Percentiles rank a stretch among this genome's conserved stretches.
Evolutionary conservation across 2,888 invertebrate genomes (phyloP).

Genomic region (Brachyopa scutellaris): DNA sequence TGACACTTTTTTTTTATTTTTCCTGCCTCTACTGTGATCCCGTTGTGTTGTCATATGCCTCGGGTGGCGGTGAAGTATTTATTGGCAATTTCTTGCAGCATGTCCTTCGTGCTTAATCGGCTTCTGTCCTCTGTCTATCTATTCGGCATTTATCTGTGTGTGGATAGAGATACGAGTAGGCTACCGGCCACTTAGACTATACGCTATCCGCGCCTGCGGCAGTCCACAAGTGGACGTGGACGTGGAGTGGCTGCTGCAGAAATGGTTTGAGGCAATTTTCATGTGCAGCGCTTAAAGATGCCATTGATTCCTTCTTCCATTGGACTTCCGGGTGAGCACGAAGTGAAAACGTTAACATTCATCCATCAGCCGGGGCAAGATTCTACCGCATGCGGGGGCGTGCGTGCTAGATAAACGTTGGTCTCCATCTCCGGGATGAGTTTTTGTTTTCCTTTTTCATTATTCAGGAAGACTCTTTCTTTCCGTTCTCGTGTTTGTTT

Average conservation of each 20-base stretch:
- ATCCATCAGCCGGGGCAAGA: conserved; percentile 21
- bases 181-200: conserved; percentile 50
- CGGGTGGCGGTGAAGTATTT: conserved; percentile 67
- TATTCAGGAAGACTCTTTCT: conserved; percentile 57
- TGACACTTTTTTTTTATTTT: conserved; percentile 11
- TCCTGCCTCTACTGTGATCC: conserved; percentile 53
- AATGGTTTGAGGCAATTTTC: conserved; percentile 38
- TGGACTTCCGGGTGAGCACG: conserved; percentile 33
- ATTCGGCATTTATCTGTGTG: conserved; percentile 36
- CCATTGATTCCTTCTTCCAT: conserved; percentile 63
- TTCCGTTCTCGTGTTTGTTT: conserved; percentile 52
- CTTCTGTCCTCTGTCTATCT: conserved; percentile 50
- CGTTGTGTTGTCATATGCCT: conserved; percentile 63
- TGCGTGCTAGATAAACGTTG: conserved; percentile 45
- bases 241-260: conserved; percentile 24
- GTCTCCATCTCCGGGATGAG: conserved; percentile 20
- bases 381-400: conserved; percentile 38
- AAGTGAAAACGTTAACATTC: conserved; percentile 26
- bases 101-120: conserved; percentile 70
- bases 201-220: background rate
- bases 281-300: conserved; percentile 54
- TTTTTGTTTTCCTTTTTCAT: conserved; percentile 63
- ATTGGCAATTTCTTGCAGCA: conserved; percentile 70
- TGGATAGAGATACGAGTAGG: conserved; percentile 26
- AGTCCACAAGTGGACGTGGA: background rate